Evolutionary conservation across 2,888 invertebrate genomes (phyloP).

Genomic region (Troides helena): DNA sequence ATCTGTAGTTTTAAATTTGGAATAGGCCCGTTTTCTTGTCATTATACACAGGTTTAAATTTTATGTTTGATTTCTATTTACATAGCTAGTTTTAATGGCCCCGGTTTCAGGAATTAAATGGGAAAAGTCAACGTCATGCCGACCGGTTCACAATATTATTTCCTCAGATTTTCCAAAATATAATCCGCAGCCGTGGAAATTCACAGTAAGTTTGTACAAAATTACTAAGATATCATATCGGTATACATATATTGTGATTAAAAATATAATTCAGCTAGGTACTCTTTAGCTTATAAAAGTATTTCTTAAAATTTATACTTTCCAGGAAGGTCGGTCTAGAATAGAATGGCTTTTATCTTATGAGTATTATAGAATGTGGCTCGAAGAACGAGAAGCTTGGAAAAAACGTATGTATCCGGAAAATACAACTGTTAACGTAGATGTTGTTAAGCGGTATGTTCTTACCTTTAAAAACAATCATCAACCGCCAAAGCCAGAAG

Average conservation of each 20-base stretch:
- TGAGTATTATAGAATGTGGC: constrained; percentile 81
- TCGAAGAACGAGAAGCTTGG: constrained; percentile 77
- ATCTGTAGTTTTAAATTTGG: background rate
- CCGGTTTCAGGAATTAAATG: constrained; percentile 70
- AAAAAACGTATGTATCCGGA: constrained; percentile 78
- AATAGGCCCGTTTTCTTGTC: background rate
- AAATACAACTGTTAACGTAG: constrained; percentile 63
- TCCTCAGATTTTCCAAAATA: constrained; percentile 78
- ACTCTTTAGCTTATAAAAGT: background rate
- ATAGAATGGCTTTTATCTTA: constrained; percentile 76
- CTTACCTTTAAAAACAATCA: constrained; percentile 67
- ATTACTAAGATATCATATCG: too few relatives aligned
- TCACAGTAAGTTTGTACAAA: constrained; percentile 58
- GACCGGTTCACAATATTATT: constrained; percentile 76
- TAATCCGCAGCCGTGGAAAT: constrained; percentile 77
- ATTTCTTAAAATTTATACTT: background rate
- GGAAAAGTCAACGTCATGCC: constrained; percentile 67
- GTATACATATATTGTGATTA: too few relatives aligned
- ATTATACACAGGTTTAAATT: background rate
- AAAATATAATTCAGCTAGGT: too few relatives aligned
- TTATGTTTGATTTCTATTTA: constrained; percentile 9
- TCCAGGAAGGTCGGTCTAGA: constrained; percentile 63
- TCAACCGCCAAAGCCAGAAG: constrained; percentile 67
- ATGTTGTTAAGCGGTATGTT: constrained; percentile 71
- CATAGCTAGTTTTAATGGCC: constrained; percentile 49